These are phyloP conservation scores for Lucilia sericata DNA, from an alignment of 1,140 invertebrate genomes.

Conservation along the genomic window DNA sequence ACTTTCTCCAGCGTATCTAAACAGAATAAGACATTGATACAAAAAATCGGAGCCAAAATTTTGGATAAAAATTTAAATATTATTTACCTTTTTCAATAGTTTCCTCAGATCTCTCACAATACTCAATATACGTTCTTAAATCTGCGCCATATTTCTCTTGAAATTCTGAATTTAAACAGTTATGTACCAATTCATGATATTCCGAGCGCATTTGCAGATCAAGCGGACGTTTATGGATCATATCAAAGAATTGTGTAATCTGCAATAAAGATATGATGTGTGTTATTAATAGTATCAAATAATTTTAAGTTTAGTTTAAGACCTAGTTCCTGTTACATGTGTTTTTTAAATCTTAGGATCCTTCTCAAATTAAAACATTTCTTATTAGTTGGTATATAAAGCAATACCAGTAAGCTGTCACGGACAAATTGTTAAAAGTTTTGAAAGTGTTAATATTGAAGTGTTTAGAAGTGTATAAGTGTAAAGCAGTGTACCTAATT, in stretches of 20 bases:
- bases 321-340: no score
- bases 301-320: no score
- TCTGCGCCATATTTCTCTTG: slow-evolving; percentile 50
- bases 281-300: no score
- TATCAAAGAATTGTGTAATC: slow-evolving; percentile 53
- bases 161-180: slow-evolving; percentile 59
- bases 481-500: no score
- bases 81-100: slow-evolving; percentile 51
- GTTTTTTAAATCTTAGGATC: no score
- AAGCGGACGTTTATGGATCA: slow-evolving; percentile 51
- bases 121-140: slow-evolving; percentile 56
- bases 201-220: slow-evolving; percentile 49
- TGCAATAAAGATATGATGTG: slow-evolving; percentile 21
- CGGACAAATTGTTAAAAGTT: no score
- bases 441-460: no score
- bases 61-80: background rate
- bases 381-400: no score
- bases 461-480: no score
- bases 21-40: background rate
- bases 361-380: no score
- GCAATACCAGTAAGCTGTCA: no score
- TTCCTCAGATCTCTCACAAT: slow-evolving; percentile 55
- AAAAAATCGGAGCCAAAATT: background rate
- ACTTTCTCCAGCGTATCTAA: background rate
- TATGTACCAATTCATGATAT: slow-evolving; percentile 55